Evolutionary conservation across 2,797 vertebrate genomes (phyloP).

Genomic region (Coregonus suidteri): DNA sequence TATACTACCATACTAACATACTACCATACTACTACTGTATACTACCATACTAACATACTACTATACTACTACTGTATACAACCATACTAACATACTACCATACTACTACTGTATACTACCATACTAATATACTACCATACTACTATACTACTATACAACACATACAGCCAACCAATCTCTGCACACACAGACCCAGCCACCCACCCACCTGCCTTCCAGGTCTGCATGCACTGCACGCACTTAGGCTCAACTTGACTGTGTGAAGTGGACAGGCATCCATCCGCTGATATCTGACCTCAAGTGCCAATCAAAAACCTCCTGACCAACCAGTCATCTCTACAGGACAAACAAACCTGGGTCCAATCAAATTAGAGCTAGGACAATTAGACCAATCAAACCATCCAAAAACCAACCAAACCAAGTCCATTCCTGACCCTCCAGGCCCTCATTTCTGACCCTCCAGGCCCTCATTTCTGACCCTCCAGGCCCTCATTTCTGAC

Average conservation of each 20-base stretch:
- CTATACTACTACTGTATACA: too few species aligned
- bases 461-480: conserved; percentile 29
- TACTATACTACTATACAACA: not conserved
- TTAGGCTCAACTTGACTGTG: conserved; percentile 79
- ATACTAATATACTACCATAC: too few species aligned
- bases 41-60: too few species aligned
- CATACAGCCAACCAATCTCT: too few species aligned
- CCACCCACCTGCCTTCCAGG: conserved; percentile 70
- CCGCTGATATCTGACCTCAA: conserved; percentile 58
- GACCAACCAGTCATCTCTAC: conserved; percentile 33
- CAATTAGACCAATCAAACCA: conserved; percentile 30
- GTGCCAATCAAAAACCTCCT: not conserved
- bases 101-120: too few species aligned
- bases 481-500: conserved; percentile 12
- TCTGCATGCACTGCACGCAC: conserved; percentile 84
- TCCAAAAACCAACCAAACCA: conserved; percentile 22
- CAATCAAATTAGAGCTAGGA: conserved; percentile 16
- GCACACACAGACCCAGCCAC: not conserved
- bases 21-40: too few species aligned
- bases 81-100: too few species aligned
- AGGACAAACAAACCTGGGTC: conserved; percentile 29
- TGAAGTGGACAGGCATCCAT: conserved; percentile 82
- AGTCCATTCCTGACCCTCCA: conserved; percentile 4
- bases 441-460: not conserved
- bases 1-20: too few species aligned